Evolutionary conservation across 2,888 invertebrate species (phyloP), one percentile per base, ranked within the genome.

Genomic region (Nomada lathburiana): DNA sequence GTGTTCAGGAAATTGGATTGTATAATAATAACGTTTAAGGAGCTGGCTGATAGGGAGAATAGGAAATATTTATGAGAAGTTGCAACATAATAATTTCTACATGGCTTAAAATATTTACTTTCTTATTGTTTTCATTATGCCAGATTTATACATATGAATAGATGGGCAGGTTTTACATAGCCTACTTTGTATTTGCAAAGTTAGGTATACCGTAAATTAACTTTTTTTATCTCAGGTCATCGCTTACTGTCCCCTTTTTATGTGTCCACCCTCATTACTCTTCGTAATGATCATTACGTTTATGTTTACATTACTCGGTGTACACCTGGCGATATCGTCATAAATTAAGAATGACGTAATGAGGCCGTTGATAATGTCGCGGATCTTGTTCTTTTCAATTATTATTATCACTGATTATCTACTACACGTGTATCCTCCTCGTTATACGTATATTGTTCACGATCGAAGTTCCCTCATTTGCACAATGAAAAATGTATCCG

Each of bases 281-380:
- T 44, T 26, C 52, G 9, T 60, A 60, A 63, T 2, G 72, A 50
- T 44, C 65, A 52, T 65, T 52, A 60, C 42, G 64, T 29, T 26
- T 18, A 76, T 59, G 64, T 50, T 36, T 36, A 5, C 36, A 36
- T 36, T 36, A 36, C 7, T 50, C 29, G 20, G 29, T 11, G 52
- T 36, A 36, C 36, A 36, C 36, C 36, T 5, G 7, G 47, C 57
- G 47, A 60, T 42, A 44, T 26, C 9, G 44, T 71, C 57, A 36
- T 53, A 50, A 57, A 77, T 72, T 23, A 59, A 65, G 59, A 42
- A 60, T 47, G 53, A 77, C 72, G 59, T 50, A 77, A 72, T 23
- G 13, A 20, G 76, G 53, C 52, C 44, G 44, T 57, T n/a, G 76
- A 9, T 59, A 64, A 70, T 50, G 47, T 69, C 20, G 29, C 55